These are phyloP conservation scores for Dipus sagitta DNA, from an alignment of 2,797 vertebrate genomes.

Conservation along the genomic window DNA sequence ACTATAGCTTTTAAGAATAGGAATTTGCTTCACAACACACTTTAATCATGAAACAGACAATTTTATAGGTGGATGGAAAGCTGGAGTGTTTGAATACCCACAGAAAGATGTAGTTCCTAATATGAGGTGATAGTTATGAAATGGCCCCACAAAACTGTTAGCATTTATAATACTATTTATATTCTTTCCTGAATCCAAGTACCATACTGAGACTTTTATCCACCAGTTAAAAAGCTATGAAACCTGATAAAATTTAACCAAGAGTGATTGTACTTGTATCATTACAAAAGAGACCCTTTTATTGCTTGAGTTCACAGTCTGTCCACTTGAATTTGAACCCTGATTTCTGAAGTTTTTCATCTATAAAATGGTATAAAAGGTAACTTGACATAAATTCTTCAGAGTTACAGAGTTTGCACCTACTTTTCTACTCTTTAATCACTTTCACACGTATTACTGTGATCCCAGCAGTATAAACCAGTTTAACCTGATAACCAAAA, in stretches of 20 bases:
- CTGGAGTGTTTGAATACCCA: conserved; percentile 71
- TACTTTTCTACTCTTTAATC: conserved; percentile 53
- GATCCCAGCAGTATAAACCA: conserved; percentile 41
- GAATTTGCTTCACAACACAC: conserved; percentile 68
- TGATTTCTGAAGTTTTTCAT: conserved; percentile 78
- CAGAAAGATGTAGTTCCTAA: conserved; percentile 82
- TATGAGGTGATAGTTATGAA: conserved; percentile 82
- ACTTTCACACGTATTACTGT: conserved; percentile 42
- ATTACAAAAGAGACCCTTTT: conserved; percentile 70
- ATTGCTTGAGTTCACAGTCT: conserved; percentile 70
- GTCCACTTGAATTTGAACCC: conserved; percentile 66
- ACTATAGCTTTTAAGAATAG: conserved; percentile 76
- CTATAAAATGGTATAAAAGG: conserved; percentile 82
- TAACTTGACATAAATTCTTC: conserved; percentile 83
- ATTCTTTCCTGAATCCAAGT: conserved; percentile 73
- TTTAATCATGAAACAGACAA: conserved; percentile 77
- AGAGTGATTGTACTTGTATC: conserved; percentile 63
- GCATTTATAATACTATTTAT: conserved; percentile 82
- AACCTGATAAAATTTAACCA: conserved; percentile 72
- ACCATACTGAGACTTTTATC: conserved; percentile 73
- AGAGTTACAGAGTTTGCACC: conserved; percentile 26
- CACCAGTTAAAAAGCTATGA: conserved; percentile 68
- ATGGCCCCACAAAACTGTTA: conserved; percentile 80
- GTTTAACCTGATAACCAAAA: conserved; percentile 26
- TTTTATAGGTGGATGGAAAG: conserved; percentile 66